Conservation (phyloP, 2,113 vertebrate genomes). For the Burhinus bistriatus region DNA sequence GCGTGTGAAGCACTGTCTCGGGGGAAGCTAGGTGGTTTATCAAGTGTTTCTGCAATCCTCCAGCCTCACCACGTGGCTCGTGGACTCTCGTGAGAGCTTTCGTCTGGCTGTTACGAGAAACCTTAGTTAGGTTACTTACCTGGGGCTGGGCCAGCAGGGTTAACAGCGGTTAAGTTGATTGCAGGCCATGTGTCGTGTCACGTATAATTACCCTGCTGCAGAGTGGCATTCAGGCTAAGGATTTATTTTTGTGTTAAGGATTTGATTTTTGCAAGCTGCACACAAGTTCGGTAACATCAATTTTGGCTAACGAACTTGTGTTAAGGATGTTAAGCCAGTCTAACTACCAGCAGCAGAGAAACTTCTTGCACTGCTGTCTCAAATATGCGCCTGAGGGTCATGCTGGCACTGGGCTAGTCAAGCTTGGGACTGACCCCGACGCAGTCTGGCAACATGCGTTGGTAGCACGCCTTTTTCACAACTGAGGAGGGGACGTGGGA, state of each 20-base stretch:
- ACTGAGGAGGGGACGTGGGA: background rate
- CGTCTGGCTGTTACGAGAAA: background rate
- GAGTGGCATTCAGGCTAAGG: background rate
- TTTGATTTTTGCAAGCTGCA: background rate
- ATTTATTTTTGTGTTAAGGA: background rate
- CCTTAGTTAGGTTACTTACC: no score
- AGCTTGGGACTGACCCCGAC: background rate
- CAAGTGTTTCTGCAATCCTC: background rate
- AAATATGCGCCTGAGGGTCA: rapidly evolving
- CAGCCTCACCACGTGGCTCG: background rate
- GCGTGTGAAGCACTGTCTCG: rapidly evolving
- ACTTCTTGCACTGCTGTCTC: background rate
- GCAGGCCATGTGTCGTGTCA: background rate
- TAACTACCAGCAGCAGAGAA: background rate
- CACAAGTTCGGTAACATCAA: background rate
- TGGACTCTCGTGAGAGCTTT: background rate
- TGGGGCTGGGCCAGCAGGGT: background rate
- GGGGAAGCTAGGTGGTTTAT: background rate
- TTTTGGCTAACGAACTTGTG: background rate
- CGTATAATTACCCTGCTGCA: background rate
- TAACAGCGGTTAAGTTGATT: background rate
- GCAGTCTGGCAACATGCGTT: background rate
- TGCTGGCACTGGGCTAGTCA: background rate
- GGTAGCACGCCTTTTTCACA: background rate
- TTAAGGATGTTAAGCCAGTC: background rate